Evolutionary conservation across 2,797 vertebrate species (phyloP), one percentile per base, ranked within the genome.

Genomic region (Lacerta bilineata): DNA sequence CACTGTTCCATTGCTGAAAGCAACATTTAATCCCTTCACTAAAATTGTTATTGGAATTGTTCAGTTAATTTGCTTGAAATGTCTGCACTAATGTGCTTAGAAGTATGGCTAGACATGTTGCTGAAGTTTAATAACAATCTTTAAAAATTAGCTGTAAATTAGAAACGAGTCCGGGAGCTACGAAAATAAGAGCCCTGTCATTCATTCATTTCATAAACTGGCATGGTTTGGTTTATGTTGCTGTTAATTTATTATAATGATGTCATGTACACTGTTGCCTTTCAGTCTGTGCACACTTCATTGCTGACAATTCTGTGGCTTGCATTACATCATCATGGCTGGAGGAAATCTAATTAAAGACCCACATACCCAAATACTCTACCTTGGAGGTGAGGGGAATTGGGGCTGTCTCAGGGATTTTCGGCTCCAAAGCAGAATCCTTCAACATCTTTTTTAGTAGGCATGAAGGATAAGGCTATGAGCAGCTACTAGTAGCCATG

Each of bases 221-320:
- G 88, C 87, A 71, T 80, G n/a, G 80, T 92, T 90, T 83, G 84
- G 4, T 89, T 92, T 91, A 55, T 91, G 88, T 90, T 7, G 25
- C 71, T 69, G 86, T 64, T 85, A 80, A 88, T 84, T 90, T 64
- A 69, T 92, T 88, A 87, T 18, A 88, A 36, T 90, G 0, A 90
- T 84, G 10, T 85, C 77, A 89, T 93, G 50, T 75, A 10, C 84
- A 55, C 43, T 69, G n/a, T 66, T 93, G 61, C 80, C 80, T 91
- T 84, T 87, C 90, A 61, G 25, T 89, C 69, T 91, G 25, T 88
- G 80, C 69, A 87, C 86, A 78, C 25, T 87, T 86, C 84, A 61
- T 17, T 74, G 74, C 59, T 75, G 50, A 74, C 76, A 78, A 17
- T 29, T 79, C 27, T 81, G 82, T 55, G 77, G 80, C 27, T 59